Base-by-base conservation (phyloP, 2,797 vertebrate species). In the Arctocebus calabarensis region DNA sequence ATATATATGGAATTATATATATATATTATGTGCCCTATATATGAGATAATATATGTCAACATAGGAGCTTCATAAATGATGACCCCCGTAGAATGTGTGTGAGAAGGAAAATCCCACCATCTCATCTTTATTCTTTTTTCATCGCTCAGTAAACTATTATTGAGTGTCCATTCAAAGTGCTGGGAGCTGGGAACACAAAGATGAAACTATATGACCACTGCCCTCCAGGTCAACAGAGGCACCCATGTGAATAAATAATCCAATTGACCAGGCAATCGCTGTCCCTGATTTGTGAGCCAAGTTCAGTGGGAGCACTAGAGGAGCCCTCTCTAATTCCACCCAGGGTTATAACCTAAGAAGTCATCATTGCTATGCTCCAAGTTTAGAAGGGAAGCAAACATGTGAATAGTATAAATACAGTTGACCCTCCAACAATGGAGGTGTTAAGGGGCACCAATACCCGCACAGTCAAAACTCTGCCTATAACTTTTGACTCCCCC, bases 21-120 rank as follows among this genome's bases (percentile, higher is more conserved):
- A n/a, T n/a, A n/a, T n/a, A n/a, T n/a, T n/a, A n/a, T n/a, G n/a
- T 62, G 61, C 27, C 61, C 61, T 29, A 29, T 23, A 27, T 2
- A 13, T 7, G 79, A 73, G 23, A n/a, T 22, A 8, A n/a, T 25
- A 16, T n/a, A 11, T 37, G 11, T 5, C 32, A 34, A 4, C 7
- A 4, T 14, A 2, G 45, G 55, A 43, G 40, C 74, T 37, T 40
- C 11, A 0, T 13, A 57, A 78, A 25, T 9, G 20, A 16, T 23
- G 25, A 45, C 37, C 7, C 23, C 40, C 20, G 22, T 2, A 7
- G 13, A 32, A 16, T 7, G 5, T 19, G 0, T 0, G 0, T n/a
- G 29, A 16, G 34, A 32, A 81, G 1, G 34, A 37, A 8, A 68
- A 83, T 29, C 1, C 13, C 34, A 40, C 25, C 22, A 3, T 40